phyloP scores from a whole-genome alignment of 2,113 vertebrate genomes.

The Protobothrops flavoviridis region DNA sequence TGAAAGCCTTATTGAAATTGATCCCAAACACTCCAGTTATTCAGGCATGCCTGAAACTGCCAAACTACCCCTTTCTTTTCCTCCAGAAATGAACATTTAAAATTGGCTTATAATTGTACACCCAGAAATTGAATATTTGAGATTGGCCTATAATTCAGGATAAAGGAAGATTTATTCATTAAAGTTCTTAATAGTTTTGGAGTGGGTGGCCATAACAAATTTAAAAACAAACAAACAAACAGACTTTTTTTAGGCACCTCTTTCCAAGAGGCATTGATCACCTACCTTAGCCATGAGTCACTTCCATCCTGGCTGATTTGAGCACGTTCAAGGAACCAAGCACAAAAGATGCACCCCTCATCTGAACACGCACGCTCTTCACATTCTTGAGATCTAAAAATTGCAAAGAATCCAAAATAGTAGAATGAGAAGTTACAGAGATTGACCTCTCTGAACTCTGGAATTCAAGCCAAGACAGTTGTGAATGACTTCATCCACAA shows the following conservation, averaged over 20 bases:
- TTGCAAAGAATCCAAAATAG: background rate
- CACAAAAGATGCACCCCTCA: background rate
- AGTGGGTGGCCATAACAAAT: background rate
- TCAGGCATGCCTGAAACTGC: background rate
- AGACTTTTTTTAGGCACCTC: background rate
- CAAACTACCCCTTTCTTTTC: background rate
- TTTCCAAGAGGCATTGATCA: background rate
- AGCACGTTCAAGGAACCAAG: background rate
- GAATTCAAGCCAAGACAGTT: background rate
- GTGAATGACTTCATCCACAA: background rate
- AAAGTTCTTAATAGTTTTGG: background rate
- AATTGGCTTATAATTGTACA: background rate
- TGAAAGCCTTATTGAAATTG: background rate
- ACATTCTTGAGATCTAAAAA: background rate
- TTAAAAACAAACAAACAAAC: background rate
- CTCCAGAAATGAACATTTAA: background rate
- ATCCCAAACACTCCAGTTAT: background rate
- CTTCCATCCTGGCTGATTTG: background rate
- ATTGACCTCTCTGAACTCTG: background rate
- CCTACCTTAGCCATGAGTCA: background rate
- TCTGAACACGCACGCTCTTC: background rate
- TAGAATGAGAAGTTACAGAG: background rate
- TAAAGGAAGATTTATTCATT: background rate
- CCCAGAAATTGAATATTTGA: background rate
- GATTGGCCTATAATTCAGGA: background rate